Conservation (phyloP, 2,113 vertebrate genomes). For the Chrysemys picta region DNA sequence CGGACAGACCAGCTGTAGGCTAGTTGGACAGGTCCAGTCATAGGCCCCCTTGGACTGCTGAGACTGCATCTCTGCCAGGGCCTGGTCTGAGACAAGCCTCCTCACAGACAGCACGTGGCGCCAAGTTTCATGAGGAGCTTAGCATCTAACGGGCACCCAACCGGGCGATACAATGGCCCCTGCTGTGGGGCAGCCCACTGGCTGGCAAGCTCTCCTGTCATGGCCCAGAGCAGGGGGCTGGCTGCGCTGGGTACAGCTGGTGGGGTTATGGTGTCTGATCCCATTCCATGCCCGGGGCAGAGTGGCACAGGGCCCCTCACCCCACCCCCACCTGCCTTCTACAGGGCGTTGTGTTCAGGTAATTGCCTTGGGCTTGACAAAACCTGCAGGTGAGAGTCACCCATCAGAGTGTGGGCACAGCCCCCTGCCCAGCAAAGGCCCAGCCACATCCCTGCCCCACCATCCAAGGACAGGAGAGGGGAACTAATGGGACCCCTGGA, state of each 20-base stretch:
- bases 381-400: neutral
- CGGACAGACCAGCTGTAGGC: neutral
- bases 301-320: neutral
- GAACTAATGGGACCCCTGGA: neutral
- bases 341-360: neutral
- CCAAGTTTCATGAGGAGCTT: neutral
- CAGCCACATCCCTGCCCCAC: neutral
- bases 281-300: neutral
- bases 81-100: neutral
- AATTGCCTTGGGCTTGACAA: neutral
- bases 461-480: fast-evolving
- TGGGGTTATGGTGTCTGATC: neutral
- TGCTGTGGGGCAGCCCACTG: no score
- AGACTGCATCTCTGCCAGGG: neutral
- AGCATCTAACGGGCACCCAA: neutral
- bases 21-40: neutral
- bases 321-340: neutral
- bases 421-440: neutral
- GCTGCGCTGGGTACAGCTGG: neutral
- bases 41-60: neutral
- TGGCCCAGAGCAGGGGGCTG: neutral
- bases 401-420: neutral
- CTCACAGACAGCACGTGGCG: neutral
- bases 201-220: neutral
- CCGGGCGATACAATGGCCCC: no score